Evolutionary conservation across 1,140 invertebrate genomes (phyloP).

Genomic region (Platyura marginata): DNA sequence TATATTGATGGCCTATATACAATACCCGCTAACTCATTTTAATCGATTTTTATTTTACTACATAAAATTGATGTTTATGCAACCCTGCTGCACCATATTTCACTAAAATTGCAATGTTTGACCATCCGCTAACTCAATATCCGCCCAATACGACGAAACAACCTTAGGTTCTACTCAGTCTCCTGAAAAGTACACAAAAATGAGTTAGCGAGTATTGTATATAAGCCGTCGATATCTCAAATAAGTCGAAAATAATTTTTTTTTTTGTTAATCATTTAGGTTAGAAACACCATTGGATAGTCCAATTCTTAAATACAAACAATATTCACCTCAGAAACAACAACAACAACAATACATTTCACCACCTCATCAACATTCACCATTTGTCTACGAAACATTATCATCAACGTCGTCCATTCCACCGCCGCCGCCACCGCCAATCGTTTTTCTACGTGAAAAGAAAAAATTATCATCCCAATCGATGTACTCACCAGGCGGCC

Average conservation of each 20-base stretch:
- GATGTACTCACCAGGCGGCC: not conserved
- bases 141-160: no score
- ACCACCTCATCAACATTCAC: no score
- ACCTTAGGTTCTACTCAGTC: no score
- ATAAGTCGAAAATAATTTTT: not conserved
- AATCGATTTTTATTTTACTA: conserved; percentile 6
- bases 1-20: no score
- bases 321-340: conserved; percentile 9
- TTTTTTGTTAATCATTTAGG: conserved; percentile 9
- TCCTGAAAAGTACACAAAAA: no score
- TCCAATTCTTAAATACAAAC: conserved; percentile 20
- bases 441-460: not conserved
- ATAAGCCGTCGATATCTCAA: no score
- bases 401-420: conserved; percentile 4
- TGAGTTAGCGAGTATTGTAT: no score
- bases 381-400: conserved; percentile 1
- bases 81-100: no score
- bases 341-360: conserved; percentile 8
- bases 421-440: conserved; percentile 6
- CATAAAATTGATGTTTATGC: no score
- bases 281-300: conserved; percentile 30
- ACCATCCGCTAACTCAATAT: not conserved
- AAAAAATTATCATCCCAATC: not conserved
- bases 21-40: no score
- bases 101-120: conserved; percentile 3